phyloP scores from a whole-genome alignment of 2,113 vertebrate species.

The Patagioenas fasciata region DNA sequence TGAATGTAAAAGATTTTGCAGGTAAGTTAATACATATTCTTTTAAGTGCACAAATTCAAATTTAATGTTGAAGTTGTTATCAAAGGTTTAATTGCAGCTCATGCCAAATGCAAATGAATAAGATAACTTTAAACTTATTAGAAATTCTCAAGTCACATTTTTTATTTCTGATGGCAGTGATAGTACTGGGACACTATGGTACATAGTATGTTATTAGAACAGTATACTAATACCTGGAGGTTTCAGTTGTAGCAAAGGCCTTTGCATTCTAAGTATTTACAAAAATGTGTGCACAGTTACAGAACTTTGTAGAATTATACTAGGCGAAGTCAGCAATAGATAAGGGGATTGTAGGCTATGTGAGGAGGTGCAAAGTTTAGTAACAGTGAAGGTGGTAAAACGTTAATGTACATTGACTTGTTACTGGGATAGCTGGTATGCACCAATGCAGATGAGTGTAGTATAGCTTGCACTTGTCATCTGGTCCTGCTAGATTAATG shows the following conservation, averaged over 20 bases:
- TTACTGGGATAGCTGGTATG: neutral
- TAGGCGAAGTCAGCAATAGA: neutral
- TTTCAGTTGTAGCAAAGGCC: neutral
- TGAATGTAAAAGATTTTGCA: constrained; percentile 99
- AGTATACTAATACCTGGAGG: neutral
- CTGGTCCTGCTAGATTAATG: neutral
- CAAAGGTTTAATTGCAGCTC: neutral
- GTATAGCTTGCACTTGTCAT: neutral
- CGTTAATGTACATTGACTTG: neutral
- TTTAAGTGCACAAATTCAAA: neutral
- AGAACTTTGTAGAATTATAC: neutral
- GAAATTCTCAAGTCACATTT: neutral
- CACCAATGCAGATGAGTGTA: neutral
- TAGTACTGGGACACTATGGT: neutral
- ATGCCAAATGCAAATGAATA: neutral
- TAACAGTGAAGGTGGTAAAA: neutral
- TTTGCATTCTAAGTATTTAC: neutral
- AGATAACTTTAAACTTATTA: accelerated
- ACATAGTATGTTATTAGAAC: neutral
- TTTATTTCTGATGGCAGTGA: neutral
- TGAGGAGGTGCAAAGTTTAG: neutral
- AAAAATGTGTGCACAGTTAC: neutral
- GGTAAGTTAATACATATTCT: constrained; percentile 74
- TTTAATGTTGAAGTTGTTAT: neutral
- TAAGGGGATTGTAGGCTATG: neutral